Evolutionary conservation across 2,888 invertebrate species (phyloP), one percentile per base, ranked within the genome.

Genomic region (Spodoptera littoralis): DNA sequence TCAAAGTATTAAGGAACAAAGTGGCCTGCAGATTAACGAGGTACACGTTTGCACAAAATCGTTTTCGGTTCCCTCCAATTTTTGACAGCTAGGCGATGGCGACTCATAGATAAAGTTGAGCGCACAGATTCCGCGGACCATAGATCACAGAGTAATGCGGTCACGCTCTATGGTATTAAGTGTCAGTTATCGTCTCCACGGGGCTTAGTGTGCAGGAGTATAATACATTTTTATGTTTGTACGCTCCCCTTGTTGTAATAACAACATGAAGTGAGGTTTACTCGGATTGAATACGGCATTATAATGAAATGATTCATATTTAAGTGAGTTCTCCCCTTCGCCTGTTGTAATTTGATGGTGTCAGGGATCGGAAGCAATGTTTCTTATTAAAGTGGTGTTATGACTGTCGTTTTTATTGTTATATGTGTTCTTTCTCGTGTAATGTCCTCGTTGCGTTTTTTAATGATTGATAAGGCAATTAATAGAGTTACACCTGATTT

Each of bases 301-400:
- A 94, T 94, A 94, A 94, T 94, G 94, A 94, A 94, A 94, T 94
- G 94, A 94, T 94, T 94, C 94, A 94, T 94, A 94, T 94, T 94
- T 94, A 94, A 94, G 93, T 94, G 93, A 94, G 93, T 94, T 86
- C 89, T 91, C 92, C 94, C 93, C 92, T 86, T 85, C 85, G 84
- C 81, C 84, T 83, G 85, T 85, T 89, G 87, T 91, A 91, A 91
- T 92, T 92, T 90, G 92, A 91, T 91, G 89, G 92, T 90, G 92
- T 90, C 88, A 85, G 91, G 89, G 88, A 87, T 90, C 88, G 89
- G 88, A 92, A 92, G 92, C 90, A 88, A 94, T 93, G 92, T 93
- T 93, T 94, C 94, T 94, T 94, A 92, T 93, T 93, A 93, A 91
- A 91, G 89, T 89, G 90, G 87, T 91, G 91, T 91, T 92, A 87